Conservation (phyloP, 2,113 vertebrate genomes). For the Carlito syrichta region DNA sequence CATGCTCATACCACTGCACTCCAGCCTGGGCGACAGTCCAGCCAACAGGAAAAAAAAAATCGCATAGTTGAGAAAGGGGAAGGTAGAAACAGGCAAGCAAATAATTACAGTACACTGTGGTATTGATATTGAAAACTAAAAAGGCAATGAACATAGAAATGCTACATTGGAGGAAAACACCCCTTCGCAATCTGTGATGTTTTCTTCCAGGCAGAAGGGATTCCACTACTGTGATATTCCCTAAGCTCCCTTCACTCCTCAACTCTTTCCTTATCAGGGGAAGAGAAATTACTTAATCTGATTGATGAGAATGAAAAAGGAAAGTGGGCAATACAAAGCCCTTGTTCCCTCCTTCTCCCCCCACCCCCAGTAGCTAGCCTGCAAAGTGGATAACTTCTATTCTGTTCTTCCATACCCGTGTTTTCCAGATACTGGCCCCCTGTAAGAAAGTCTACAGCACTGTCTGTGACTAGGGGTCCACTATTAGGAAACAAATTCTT, state of each 20-base stretch:
- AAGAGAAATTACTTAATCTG: not conserved
- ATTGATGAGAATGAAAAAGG: not conserved
- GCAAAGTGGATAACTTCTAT: not conserved
- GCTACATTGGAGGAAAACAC: not conserved
- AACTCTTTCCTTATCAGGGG: not conserved
- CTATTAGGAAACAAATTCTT: not conserved
- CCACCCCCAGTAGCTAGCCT: not conserved
- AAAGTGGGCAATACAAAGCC: not conserved
- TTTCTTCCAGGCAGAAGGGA: not conserved
- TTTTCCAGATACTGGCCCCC: not conserved
- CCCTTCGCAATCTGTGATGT: not conserved
- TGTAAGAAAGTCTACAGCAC: not conserved
- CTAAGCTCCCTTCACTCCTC: not conserved
- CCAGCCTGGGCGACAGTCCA: too few relatives aligned
- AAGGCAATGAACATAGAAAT: not conserved
- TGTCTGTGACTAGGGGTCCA: not conserved
- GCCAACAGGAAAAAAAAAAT: too few relatives aligned
- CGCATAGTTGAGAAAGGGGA: not conserved
- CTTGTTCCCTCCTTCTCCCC: not conserved
- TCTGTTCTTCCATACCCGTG: not conserved
- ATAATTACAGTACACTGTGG: not conserved
- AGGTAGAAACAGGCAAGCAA: constrained; percentile 9
- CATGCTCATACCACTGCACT: too few relatives aligned
- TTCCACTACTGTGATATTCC: not conserved
- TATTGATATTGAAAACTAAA: not conserved